Percentiles rank a stretch among this genome's conserved stretches.
These are phyloP conservation scores for Phocoena phocoena DNA, from an alignment of 2,113 vertebrate genomes.

Conservation along the genomic window DNA sequence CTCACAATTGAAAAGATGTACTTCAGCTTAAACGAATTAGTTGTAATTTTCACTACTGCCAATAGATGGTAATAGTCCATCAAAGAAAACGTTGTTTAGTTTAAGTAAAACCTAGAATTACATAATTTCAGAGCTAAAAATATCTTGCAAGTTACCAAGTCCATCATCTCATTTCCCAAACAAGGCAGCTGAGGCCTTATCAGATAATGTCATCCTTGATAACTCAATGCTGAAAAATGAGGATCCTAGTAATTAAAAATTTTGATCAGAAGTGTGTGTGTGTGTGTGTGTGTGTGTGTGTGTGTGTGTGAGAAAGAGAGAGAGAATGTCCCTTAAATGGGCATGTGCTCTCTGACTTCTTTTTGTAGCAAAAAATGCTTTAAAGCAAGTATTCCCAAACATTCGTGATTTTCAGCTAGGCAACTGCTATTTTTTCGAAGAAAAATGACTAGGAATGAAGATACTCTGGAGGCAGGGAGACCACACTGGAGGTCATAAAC, in stretches of 20 bases:
- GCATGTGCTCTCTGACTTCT: background rate
- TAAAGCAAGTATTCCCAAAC: background rate
- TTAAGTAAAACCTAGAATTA: background rate
- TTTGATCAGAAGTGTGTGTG: background rate
- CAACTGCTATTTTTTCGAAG: background rate
- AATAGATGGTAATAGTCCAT: background rate
- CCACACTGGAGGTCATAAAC: background rate
- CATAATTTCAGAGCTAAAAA: background rate
- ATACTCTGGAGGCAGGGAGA: background rate
- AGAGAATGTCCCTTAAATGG: background rate
- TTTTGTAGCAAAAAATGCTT: background rate
- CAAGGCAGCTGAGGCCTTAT: background rate
- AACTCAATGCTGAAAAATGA: background rate
- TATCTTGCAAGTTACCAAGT: background rate
- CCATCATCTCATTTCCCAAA: background rate
- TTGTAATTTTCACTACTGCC: conserved; percentile 14
- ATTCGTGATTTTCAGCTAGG: background rate
- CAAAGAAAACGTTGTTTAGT: background rate
- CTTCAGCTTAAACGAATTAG: conserved; percentile 37
- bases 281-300: background rate
- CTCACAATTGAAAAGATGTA: conserved; percentile 1
- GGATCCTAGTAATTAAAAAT: background rate
- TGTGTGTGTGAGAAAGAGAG: background rate
- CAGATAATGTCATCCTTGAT: background rate
- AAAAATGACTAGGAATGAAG: conserved; percentile 11